These are phyloP conservation scores for Halocynthia roretzi DNA, from an alignment of 23 tunicate genomes.

Conservation along the genomic window DNA sequence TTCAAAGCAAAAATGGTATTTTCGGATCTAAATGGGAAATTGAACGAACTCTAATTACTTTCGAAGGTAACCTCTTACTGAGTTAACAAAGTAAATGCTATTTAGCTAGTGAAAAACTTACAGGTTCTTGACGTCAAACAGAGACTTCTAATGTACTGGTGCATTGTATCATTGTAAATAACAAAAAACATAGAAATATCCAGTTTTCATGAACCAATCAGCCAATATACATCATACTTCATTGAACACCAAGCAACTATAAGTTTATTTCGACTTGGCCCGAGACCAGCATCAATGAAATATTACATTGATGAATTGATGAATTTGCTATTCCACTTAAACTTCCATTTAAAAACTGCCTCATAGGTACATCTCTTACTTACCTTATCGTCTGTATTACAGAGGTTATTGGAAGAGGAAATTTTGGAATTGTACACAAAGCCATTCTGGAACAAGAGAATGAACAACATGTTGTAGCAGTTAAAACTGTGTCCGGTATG, in stretches of 20 bases:
- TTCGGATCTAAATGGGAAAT: slow-evolving; percentile 61
- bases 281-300: too few species aligned
- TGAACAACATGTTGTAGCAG: slow-evolving; percentile 50
- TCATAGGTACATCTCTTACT: not conserved
- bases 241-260: too few species aligned
- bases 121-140: not conserved
- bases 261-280: too few species aligned
- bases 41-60: slow-evolving; percentile 12
- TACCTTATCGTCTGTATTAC: not conserved
- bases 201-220: too few species aligned
- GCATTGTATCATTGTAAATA: too few species aligned
- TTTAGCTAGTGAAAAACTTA: not conserved
- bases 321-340: too few species aligned
- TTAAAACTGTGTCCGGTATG: slow-evolving; percentile 71
- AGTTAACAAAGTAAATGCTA: not conserved
- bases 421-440: slow-evolving; percentile 89
- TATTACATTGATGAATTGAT: too few species aligned
- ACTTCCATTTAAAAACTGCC: too few species aligned
- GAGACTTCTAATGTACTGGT: too few species aligned
- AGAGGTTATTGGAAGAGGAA: slow-evolving; percentile 85
- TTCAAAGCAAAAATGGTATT: not conserved
- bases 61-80: slow-evolving; percentile 27
- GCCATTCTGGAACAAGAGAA: slow-evolving; percentile 28
- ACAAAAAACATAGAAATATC: too few species aligned
- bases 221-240: too few species aligned